Evolutionary conservation across 35 echinoderm and acorn worm species (phyloP), one percentile per base, ranked within the genome.

Genomic region (Ophioderma brevispina): DNA sequence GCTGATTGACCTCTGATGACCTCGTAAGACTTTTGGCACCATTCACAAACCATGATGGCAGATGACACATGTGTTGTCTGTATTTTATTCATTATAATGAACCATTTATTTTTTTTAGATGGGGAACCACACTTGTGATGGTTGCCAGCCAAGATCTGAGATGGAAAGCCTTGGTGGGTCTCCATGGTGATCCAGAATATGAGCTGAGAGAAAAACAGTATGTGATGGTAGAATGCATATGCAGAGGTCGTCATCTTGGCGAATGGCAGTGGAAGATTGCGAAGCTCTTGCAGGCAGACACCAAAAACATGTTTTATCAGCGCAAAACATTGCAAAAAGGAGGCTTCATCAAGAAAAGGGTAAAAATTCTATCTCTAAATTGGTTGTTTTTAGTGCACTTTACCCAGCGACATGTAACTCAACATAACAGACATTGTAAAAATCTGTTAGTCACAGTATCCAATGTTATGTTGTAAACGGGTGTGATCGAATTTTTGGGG

Each of bases 291-390:
- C 2, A 25, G 59, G 1, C n/a, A 30, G 59, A 70, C 2, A 25
- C 6, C 17, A 70, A 25, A 25, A 70, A 18, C 15, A 30, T 70
- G 59, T 70, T 70, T 25, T 70, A 70, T 25, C 59, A 70, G 10
- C 15, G 59, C 1, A 70, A 13, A 6, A 25, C 4, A 4, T 30
- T 70, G n/a, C 10, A 3, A 8, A 70, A 70, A 25, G 6, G 23
- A 70, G 59, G 59, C 28, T 70, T 70, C 59, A 70, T 70, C 59
- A 70, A 70, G 59, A 70, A 30, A 70, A 70, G 59, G 59, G 59
- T 70, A 46, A 4, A 46, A 46, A 46, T 46, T n/a, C n/a, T n/a
- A n/a, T n/a, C n/a, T n/a, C n/a, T n/a, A n/a, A n/a, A n/a, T n/a
- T n/a, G n/a, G n/a, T n/a, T n/a, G n/a, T n/a, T n/a, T n/a, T n/a